These are phyloP conservation scores for Vulpes vulpes DNA, from an alignment of 2,113 vertebrate genomes.

Conservation along the genomic window DNA sequence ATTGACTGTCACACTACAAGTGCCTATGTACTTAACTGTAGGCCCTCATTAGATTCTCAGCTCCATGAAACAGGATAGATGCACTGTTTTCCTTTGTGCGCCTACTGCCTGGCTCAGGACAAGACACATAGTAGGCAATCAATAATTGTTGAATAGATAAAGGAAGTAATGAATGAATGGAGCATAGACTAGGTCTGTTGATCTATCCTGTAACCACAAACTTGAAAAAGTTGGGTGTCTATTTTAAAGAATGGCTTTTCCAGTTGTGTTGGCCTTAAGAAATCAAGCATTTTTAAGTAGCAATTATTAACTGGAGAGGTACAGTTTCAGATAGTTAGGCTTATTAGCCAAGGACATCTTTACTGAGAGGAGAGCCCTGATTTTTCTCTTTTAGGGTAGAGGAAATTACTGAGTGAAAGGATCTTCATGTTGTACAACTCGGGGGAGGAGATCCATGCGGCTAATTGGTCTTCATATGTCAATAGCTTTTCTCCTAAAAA, in stretches of 20 bases:
- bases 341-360: not conserved
- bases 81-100: not conserved
- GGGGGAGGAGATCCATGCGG: not conserved
- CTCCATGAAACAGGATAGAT: not conserved
- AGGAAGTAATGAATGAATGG: not conserved
- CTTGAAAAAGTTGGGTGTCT: not conserved
- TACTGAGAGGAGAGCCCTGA: not conserved
- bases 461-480: conserved; percentile 13
- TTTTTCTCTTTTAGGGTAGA: not conserved
- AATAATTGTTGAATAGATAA: not conserved
- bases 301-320: not conserved
- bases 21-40: not conserved
- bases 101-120: not conserved
- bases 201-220: not conserved
- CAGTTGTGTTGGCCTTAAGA: not conserved
- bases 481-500: conserved; percentile 2
- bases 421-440: not conserved
- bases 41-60: not conserved
- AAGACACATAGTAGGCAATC: not conserved
- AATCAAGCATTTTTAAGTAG: conserved; percentile 14
- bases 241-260: not conserved
- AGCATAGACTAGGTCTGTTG: not conserved
- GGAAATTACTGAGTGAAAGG: not conserved
- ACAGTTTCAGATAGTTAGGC: not conserved
- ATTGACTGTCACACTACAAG: not conserved